phyloP scores from a whole-genome alignment of 2,888 invertebrate genomes.

The Omphaloscelis lunosa region DNA sequence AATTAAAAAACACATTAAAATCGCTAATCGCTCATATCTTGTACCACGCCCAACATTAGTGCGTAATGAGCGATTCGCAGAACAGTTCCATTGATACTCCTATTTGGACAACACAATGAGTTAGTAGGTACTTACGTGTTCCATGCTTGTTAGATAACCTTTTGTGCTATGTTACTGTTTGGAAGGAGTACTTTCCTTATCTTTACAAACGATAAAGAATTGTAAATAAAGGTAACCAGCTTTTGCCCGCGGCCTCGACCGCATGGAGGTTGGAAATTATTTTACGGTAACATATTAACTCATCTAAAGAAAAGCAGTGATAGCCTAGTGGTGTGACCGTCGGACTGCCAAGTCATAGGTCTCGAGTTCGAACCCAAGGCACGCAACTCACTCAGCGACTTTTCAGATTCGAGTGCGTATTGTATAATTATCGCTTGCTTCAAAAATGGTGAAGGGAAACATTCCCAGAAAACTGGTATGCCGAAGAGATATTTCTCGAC shows the following conservation, averaged over 20 bases:
- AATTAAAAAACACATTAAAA: background rate
- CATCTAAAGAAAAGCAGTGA: no score
- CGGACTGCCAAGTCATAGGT: no score
- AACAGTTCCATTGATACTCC: slow-evolving; percentile 59
- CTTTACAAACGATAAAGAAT: background rate
- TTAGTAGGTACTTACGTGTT: slow-evolving; percentile 22
- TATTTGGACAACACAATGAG: slow-evolving; percentile 40
- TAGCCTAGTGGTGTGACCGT: no score
- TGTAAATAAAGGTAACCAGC: background rate
- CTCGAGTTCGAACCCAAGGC: no score
- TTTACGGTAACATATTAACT: no score
- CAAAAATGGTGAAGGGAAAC: no score
- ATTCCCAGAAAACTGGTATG: no score
- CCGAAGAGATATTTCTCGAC: no score
- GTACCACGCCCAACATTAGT: slow-evolving; percentile 51
- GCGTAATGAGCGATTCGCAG: slow-evolving; percentile 77
- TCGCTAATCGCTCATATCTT: slow-evolving; percentile 41
- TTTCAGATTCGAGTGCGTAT: no score
- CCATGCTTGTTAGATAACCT: background rate
- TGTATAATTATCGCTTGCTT: no score
- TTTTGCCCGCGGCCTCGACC: background rate
- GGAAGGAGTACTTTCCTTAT: slow-evolving; percentile 1
- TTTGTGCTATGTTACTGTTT: slow-evolving; percentile 1
- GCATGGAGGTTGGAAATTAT: no score
- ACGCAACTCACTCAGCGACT: no score